A percentile compares a stretch with the other conserved stretches of the same genome.
Conservation (phyloP, 1,140 invertebrate species). For the Centruroides vittatus region DNA sequence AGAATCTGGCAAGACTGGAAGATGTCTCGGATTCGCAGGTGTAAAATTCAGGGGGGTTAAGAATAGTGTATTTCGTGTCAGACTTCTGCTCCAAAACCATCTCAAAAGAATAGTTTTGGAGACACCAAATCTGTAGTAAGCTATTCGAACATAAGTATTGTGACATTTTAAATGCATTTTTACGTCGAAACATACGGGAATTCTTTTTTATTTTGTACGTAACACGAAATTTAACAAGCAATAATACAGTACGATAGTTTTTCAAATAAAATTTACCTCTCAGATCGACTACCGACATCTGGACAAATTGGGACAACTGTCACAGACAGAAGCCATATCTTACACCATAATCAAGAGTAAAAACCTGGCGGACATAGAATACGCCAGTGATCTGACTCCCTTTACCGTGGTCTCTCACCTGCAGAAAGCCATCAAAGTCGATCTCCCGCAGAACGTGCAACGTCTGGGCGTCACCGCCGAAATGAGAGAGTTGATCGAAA, state of each 20-base stretch:
- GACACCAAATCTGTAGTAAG: no score
- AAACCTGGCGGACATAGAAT: constrained; percentile 20
- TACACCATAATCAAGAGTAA: constrained; percentile 18
- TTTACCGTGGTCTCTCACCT: constrained; percentile 26
- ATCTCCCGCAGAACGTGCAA: constrained; percentile 23
- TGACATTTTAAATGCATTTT: no score
- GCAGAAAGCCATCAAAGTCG: constrained; percentile 26
- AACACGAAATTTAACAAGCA: no score
- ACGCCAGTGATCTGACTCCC: constrained; percentile 20
- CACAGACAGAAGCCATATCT: constrained; percentile 21
- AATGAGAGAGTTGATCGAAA: constrained; percentile 22
- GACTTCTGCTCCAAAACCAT: constrained; percentile 24
- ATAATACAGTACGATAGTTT: no score
- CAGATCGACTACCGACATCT: no score
- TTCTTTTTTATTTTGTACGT: no score
- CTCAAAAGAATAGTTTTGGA: constrained; percentile 23
- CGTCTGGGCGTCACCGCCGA: constrained; percentile 24
- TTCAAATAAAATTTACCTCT: no score
- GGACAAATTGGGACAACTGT: constrained; percentile 20
- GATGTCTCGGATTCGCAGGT: constrained; percentile 42
- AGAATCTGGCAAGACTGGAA: constrained; percentile 35
- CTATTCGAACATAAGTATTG: no score
- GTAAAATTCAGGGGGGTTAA: constrained; percentile 39
- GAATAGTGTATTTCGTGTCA: constrained; percentile 25
- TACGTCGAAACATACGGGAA: no score